Conservation (phyloP, 2,797 vertebrate species). For the Lithobates pipiens region DNA sequence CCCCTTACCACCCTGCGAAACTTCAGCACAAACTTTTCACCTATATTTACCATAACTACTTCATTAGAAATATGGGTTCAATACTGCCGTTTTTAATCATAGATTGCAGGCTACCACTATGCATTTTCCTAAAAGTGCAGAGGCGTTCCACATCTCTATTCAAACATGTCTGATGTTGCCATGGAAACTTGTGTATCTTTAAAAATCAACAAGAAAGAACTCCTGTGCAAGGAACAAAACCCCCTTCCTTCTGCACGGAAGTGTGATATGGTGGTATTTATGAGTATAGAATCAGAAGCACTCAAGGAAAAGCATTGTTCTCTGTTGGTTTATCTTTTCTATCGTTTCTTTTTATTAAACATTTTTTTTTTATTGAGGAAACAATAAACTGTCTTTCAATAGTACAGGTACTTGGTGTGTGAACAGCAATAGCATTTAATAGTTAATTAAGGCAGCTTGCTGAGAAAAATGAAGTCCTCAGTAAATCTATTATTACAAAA, state of each 20-base stretch:
- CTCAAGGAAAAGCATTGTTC: neutral
- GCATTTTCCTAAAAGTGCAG: neutral
- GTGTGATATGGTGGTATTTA: neutral
- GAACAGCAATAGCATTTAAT: too few relatives aligned
- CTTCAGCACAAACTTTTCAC: neutral
- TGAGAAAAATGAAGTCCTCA: too few relatives aligned
- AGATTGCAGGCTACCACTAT: neutral
- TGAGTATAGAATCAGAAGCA: neutral
- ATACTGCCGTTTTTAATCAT: neutral
- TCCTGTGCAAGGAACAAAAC: neutral
- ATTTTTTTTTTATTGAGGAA: neutral
- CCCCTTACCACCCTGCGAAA: neutral
- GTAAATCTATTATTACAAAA: too few relatives aligned
- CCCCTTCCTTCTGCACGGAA: neutral
- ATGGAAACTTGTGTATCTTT: slow-evolving; percentile 7
- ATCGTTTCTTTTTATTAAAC: neutral
- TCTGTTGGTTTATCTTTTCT: neutral
- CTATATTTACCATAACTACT: neutral
- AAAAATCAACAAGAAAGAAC: neutral
- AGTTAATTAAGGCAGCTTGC: too few relatives aligned
- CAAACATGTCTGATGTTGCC: slow-evolving; percentile 6
- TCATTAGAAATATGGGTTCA: neutral
- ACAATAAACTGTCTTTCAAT: neutral
- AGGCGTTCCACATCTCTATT: neutral
- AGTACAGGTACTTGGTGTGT: neutral